Evolutionary conservation across 2,113 vertebrate species (phyloP).

Genomic region (Gymnocephalus cernua): DNA sequence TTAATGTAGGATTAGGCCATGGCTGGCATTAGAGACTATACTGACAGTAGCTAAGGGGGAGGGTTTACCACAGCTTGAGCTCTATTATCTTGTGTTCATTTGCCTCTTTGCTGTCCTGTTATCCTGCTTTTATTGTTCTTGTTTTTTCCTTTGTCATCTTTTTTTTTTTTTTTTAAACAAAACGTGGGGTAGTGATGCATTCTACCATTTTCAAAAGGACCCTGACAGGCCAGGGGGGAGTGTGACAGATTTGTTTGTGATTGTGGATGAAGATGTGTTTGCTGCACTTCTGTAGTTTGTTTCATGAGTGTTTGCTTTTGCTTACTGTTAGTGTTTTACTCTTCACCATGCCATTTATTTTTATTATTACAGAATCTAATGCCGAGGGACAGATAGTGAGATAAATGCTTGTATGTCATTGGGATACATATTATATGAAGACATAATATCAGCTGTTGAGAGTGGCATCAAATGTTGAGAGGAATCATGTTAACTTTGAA

Average conservation of each 20-base stretch:
- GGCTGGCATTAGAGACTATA: neutral
- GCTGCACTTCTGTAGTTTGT: neutral
- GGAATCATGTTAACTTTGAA: slow-evolving; percentile 30
- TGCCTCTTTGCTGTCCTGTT: slow-evolving; percentile 3
- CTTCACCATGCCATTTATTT: neutral
- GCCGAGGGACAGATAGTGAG: neutral
- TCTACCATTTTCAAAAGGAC: neutral
- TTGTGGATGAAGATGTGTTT: neutral
- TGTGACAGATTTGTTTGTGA: slow-evolving; percentile 16
- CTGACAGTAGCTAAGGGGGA: neutral
- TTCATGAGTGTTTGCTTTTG: neutral
- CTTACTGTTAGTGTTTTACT: neutral
- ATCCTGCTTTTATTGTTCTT: slow-evolving; percentile 23
- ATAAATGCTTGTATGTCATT: neutral
- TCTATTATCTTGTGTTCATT: neutral
- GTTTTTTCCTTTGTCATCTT: slow-evolving; percentile 25
- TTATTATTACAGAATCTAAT: neutral
- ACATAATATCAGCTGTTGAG: neutral
- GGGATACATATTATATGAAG: slow-evolving; percentile 12
- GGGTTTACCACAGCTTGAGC: neutral
- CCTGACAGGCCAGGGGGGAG: neutral
- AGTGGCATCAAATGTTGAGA: neutral
- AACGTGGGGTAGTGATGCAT: neutral
- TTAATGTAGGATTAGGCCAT: neutral
- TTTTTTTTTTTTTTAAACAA: too few species aligned